These are phyloP conservation scores for Tuberolachnus salignus DNA, from an alignment of 2,888 invertebrate species.

Conservation along the genomic window DNA sequence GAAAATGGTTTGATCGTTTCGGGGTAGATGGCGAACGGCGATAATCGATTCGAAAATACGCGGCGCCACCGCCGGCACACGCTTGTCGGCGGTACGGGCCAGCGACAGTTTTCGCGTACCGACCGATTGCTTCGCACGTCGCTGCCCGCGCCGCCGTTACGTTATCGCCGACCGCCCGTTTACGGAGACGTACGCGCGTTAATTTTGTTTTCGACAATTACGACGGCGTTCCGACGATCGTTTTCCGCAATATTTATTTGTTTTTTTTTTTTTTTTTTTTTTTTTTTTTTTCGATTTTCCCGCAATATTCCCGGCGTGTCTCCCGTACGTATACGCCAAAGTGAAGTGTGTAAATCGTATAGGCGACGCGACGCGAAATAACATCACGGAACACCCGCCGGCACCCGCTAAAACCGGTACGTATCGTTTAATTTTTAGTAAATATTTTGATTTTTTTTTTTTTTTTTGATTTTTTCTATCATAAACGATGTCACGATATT, in stretches of 20 bases:
- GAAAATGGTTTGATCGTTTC: constrained; percentile 12
- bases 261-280: background rate
- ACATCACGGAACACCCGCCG: too few relatives aligned
- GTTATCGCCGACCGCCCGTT: background rate
- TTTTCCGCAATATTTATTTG: background rate
- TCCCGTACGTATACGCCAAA: too few relatives aligned
- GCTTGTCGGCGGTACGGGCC: background rate
- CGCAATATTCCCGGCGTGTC: too few relatives aligned
- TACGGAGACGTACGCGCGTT: background rate
- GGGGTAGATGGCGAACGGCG: constrained; percentile 46
- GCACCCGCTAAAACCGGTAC: too few relatives aligned
- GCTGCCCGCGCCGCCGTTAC: background rate
- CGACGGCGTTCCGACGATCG: background rate
- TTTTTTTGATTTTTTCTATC: too few relatives aligned
- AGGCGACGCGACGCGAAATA: too few relatives aligned
- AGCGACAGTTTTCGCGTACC: constrained; percentile 43
- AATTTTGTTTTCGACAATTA: background rate
- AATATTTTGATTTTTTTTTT: too few relatives aligned
- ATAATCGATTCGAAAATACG: constrained; percentile 50
- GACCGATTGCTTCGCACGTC: constrained; percentile 23
- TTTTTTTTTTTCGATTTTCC: too few relatives aligned
- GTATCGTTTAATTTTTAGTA: too few relatives aligned
- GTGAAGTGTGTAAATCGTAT: too few relatives aligned
- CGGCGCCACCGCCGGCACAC: background rate
- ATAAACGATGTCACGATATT: too few relatives aligned